A percentile compares a stretch with the other conserved stretches of the same genome.
These are phyloP conservation scores for Desmophyllum pertusum DNA, from an alignment of 92 coral and sea anemone species.

Conservation along the genomic window DNA sequence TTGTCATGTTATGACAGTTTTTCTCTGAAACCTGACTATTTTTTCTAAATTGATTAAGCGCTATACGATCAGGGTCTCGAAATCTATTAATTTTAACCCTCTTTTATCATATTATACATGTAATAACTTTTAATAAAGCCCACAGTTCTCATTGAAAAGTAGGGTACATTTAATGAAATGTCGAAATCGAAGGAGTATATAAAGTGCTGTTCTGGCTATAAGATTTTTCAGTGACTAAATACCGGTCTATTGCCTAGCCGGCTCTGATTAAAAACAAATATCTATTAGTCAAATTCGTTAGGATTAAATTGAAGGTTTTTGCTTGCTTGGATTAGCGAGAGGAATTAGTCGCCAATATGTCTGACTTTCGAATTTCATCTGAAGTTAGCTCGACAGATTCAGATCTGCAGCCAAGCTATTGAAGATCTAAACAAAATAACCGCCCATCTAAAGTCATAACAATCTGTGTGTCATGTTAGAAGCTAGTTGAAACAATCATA, in stretches of 20 bases:
- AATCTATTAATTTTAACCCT: slow-evolving; percentile 21
- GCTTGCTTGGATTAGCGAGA: not conserved
- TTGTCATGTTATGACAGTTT: not conserved
- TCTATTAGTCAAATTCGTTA: not conserved
- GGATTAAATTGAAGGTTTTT: slow-evolving; percentile 8
- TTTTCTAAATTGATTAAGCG: not conserved
- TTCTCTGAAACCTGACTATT: not conserved
- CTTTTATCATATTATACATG: not conserved
- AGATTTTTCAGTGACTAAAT: not conserved
- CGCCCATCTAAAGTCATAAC: slow-evolving; percentile 13
- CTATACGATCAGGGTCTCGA: not conserved
- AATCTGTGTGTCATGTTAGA: slow-evolving; percentile 6
- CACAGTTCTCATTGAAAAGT: not conserved
- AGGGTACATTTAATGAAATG: not conserved
- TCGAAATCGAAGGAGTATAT: not conserved
- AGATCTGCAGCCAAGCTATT: not conserved
- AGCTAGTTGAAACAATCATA: not conserved
- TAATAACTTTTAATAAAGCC: slow-evolving; percentile 5
- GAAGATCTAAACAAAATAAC: not conserved
- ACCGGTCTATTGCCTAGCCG: not conserved
- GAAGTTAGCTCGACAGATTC: not conserved
- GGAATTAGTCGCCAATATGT: slow-evolving; percentile 26
- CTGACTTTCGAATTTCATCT: not conserved
- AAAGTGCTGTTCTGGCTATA: not conserved
- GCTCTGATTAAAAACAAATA: slow-evolving; percentile 20